Base-by-base conservation (phyloP, 2,888 invertebrate genomes). In the Hyppa rectilinea region DNA sequence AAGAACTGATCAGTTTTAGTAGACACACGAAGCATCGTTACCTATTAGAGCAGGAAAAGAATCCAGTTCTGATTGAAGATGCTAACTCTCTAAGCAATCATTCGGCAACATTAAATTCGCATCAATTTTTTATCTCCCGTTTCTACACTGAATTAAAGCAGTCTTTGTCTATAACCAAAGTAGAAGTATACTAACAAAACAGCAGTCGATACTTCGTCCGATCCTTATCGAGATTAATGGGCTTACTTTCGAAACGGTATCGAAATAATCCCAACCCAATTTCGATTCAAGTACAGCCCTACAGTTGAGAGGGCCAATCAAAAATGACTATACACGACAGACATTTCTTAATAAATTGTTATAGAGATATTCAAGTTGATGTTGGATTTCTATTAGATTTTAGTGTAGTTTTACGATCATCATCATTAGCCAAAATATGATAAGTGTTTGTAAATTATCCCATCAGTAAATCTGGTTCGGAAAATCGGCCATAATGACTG, bases 251-350 rank as follows among this genome's bases (percentile, higher is more conserved):
- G 80, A 64, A 82, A 82, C 70, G 79, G 77, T 74, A 85, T 86
- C 82, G 80, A 86, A 85, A 89, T 88, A 86, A 88, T 87, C 82
- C 84, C 86, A 82, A 89, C 88, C 87, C 88, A 89, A 89, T 89
- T 89, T 85, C 80, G 83, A 85, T 85, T 87, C 85, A 85, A 87
- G 87, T 85, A 87, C 83, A 81, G 63, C 80, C 80, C 75, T 85
- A 84, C 72, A 82, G 79, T 82, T 80, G 83, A 88, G 86, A 83
- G 86, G 79, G 74, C 82, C 87, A 88, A 89, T 88, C 86, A 88
- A 87, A 88, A 87, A 85, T 86, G 81, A 87, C 87, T 87, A 87
- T 88, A 84, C 80, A 82, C 81, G 83, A 84, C 85, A 82, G 84
- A 81, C n/a, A n/a, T 80, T 83, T 71, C 66, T 79, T 77, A 80